phyloP scores from a whole-genome alignment of 2,113 vertebrate species.

The Tonatia bakeri region DNA sequence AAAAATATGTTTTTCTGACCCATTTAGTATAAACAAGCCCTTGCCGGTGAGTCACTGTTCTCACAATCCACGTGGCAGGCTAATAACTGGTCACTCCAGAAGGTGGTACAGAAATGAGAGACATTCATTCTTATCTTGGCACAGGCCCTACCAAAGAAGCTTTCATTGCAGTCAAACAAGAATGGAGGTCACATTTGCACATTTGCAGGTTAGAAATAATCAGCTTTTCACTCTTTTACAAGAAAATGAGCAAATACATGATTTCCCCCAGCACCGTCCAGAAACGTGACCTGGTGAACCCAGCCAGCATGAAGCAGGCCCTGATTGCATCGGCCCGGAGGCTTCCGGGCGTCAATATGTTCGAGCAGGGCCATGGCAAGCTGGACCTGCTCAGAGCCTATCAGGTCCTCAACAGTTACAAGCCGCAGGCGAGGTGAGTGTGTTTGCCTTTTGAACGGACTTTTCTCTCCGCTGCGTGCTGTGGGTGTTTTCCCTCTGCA shows the following conservation, averaged over 20 bases:
- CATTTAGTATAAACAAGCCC: not conserved
- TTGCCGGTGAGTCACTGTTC: not conserved
- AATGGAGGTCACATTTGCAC: not conserved
- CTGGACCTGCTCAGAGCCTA: slow-evolving; percentile 96
- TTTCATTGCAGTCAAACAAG: not conserved
- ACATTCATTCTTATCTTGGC: fast-evolving
- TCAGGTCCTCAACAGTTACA: slow-evolving; percentile 98
- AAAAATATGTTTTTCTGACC: not conserved
- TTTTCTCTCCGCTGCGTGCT: fast-evolving
- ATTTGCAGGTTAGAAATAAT: not conserved
- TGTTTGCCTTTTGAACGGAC: not conserved
- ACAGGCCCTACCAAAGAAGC: fast-evolving
- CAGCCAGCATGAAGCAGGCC: slow-evolving; percentile 99
- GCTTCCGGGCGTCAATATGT: slow-evolving; percentile 99
- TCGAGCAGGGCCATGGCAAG: slow-evolving; percentile 98
- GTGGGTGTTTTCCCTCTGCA: too few species aligned
- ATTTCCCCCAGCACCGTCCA: slow-evolving; percentile 88
- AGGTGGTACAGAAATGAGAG: not conserved
- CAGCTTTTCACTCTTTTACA: not conserved
- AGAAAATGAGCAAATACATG: not conserved
- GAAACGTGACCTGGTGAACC: slow-evolving; percentile 95
- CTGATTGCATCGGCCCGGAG: slow-evolving; percentile 95
- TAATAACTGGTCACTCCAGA: not conserved
- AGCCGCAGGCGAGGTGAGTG: slow-evolving; percentile 94
- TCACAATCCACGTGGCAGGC: not conserved